Percentiles rank a stretch among this genome's conserved stretches.
Conservation (phyloP, 1,140 invertebrate genomes). For the Cecropterus lyciades region DNA sequence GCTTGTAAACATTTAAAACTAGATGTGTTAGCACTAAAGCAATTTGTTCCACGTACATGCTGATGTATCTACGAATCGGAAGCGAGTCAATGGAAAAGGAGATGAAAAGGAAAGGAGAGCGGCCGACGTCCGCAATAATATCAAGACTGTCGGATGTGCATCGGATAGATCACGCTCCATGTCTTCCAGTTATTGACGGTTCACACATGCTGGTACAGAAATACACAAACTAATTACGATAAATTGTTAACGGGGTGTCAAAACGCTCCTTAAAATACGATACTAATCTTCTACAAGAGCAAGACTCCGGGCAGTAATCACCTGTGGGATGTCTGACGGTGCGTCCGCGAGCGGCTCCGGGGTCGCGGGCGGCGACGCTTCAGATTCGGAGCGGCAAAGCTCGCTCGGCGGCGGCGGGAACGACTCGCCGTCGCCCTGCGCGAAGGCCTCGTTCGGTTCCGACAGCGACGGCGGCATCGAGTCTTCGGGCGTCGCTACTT, state of each 20-base stretch:
- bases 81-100: constrained; percentile 39
- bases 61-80: constrained; percentile 40
- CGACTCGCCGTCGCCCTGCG: constrained; percentile 40
- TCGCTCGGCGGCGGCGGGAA: constrained; percentile 51
- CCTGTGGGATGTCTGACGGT: constrained; percentile 55
- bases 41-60: constrained; percentile 44
- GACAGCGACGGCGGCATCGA: constrained; percentile 48
- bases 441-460: constrained; percentile 31
- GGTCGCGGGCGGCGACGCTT: constrained; percentile 37
- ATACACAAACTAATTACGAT: constrained; percentile 70
- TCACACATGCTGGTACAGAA: constrained; percentile 70
- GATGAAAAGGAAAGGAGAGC: constrained; percentile 38
- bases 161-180: constrained; percentile 52
- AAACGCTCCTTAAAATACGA: constrained; percentile 55
- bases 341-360: too few species aligned
- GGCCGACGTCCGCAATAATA: constrained; percentile 48
- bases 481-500: constrained; percentile 40
- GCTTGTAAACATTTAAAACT: constrained; percentile 7
- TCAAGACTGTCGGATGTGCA: constrained; percentile 41
- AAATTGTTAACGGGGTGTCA: constrained; percentile 57
- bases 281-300: constrained; percentile 76
- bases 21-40: constrained; percentile 57
- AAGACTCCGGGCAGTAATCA: constrained; percentile 73
- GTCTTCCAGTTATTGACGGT: constrained; percentile 69
- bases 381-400: constrained; percentile 40